Evolutionary conservation across 2,797 vertebrate genomes (phyloP).

Genomic region (Parotocinclus haroldoi): DNA sequence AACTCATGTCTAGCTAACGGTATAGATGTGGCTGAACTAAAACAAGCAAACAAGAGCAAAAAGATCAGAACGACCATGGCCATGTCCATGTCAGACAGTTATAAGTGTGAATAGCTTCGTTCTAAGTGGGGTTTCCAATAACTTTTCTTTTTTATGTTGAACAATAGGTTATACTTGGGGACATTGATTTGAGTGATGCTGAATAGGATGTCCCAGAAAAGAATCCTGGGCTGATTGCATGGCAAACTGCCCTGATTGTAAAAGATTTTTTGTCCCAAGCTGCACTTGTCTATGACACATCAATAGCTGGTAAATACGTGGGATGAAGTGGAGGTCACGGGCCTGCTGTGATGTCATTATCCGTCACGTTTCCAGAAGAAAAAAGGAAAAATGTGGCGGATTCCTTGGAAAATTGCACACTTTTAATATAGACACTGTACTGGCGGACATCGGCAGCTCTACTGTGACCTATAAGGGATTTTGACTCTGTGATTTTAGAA

Average conservation of each 20-base stretch:
- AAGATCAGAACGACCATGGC: too few relatives aligned
- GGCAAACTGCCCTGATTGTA: constrained; percentile 65
- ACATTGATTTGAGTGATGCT: constrained; percentile 62
- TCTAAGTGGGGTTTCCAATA: too few relatives aligned
- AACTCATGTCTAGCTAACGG: too few relatives aligned
- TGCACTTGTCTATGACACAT: constrained; percentile 46
- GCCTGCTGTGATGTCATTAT: constrained; percentile 46
- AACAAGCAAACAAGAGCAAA: too few relatives aligned
- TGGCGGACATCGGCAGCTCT: too few relatives aligned
- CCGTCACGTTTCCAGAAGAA: constrained; percentile 30
- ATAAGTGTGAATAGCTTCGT: too few relatives aligned
- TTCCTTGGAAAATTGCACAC: too few relatives aligned
- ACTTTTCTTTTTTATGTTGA: constrained; percentile 28
- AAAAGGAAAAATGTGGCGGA: constrained; percentile 25
- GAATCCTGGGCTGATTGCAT: constrained; percentile 69
- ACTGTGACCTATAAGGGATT: too few relatives aligned
- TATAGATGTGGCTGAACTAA: too few relatives aligned
- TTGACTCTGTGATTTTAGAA: too few relatives aligned
- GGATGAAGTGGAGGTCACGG: constrained; percentile 43
- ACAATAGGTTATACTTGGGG: constrained; percentile 42
- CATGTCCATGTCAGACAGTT: too few relatives aligned
- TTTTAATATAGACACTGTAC: too few relatives aligned
- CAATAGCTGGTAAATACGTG: constrained; percentile 51
- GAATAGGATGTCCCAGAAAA: constrained; percentile 58
- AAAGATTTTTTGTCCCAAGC: constrained; percentile 43